These are phyloP conservation scores for Alligator sinensis DNA, from an alignment of 2,113 vertebrate genomes.

Conservation along the genomic window DNA sequence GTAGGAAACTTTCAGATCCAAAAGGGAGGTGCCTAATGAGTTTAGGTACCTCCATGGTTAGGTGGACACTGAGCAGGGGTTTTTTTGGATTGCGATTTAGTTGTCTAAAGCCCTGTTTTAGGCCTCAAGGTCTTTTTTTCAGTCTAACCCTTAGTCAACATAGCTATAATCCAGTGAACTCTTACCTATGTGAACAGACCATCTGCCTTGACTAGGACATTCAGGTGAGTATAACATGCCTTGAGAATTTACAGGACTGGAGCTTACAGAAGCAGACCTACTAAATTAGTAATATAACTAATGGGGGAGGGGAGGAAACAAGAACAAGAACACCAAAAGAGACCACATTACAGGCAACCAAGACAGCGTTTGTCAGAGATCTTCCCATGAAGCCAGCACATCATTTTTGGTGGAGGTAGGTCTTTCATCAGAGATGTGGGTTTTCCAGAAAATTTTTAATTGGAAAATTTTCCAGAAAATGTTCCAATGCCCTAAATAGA, in stretches of 20 bases:
- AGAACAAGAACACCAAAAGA: not conserved
- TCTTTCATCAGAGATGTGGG: not conserved
- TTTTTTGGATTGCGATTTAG: too few species aligned
- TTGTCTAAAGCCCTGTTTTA: too few species aligned
- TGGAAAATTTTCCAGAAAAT: too few species aligned
- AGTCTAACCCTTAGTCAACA: not conserved
- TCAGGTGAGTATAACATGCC: rapidly evolving
- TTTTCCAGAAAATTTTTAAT: too few species aligned
- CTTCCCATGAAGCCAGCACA: not conserved
- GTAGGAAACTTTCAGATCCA: too few species aligned
- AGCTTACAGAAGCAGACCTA: not conserved
- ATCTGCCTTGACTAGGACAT: not conserved
- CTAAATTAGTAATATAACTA: rapidly evolving
- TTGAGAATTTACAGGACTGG: not conserved
- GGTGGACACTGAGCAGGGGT: too few species aligned
- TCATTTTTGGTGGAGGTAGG: not conserved
- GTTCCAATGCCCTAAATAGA: too few species aligned
- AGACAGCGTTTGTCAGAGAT: not conserved
- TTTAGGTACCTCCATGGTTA: too few species aligned
- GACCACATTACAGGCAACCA: not conserved
- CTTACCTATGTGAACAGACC: not conserved
- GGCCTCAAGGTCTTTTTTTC: too few species aligned
- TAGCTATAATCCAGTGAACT: not conserved
- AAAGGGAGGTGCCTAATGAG: too few species aligned
- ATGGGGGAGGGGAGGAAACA: too few species aligned